Evolutionary conservation across 2,797 vertebrate species (phyloP).

Genomic region (Petrocephalus schoutedeni): DNA sequence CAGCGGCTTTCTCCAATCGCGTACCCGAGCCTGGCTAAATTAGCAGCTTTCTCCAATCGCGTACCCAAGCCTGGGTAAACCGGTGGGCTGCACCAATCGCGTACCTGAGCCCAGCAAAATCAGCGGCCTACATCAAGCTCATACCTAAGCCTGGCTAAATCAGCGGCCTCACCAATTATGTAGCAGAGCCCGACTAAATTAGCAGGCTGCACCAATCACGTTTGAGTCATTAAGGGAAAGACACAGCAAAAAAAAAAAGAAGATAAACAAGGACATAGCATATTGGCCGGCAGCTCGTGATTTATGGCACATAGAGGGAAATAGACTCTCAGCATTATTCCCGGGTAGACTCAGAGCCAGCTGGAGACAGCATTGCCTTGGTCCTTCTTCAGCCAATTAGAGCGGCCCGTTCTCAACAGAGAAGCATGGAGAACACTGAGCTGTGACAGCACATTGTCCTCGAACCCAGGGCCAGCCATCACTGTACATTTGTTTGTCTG

Average conservation of each 20-base stretch:
- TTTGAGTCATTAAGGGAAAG: neutral
- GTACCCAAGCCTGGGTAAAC: neutral
- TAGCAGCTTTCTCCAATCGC: neutral
- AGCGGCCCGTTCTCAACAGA: neutral
- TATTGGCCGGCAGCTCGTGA: neutral
- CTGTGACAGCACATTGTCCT: neutral
- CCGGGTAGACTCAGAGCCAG: neutral
- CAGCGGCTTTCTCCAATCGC: neutral
- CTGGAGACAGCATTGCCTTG: neutral
- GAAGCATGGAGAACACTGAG: neutral
- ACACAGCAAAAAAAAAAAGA: neutral
- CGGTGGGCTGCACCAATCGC: neutral
- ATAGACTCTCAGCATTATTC: neutral
- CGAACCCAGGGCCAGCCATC: neutral
- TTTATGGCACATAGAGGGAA: neutral
- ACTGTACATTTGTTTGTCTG: neutral
- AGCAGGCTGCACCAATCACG: neutral
- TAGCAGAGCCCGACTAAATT: neutral
- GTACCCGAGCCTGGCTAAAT: neutral
- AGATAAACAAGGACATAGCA: neutral
- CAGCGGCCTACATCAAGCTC: too few relatives aligned
- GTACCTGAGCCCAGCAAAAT: neutral
- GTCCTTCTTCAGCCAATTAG: slow-evolving; percentile 13
- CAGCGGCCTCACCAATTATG: neutral
- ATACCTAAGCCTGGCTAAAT: too few relatives aligned